Evolutionary conservation across 2,113 vertebrate genomes (phyloP), one percentile per base, ranked within the genome.

Genomic region (Aythya baeri): DNA sequence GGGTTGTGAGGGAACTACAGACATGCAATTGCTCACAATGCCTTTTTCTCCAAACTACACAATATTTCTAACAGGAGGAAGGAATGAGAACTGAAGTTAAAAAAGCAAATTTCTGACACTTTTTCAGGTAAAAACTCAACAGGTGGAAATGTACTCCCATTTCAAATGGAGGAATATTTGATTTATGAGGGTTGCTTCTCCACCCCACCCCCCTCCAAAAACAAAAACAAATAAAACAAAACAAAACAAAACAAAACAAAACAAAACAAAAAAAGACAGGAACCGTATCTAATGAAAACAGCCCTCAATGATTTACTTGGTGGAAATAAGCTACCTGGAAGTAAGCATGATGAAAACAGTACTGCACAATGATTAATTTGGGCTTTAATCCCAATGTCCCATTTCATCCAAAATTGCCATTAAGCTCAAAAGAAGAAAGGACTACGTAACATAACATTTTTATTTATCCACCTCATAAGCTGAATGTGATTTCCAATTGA

Each of bases 401-500:
- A 70, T 92, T 96, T 93, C 89, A 93, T 87, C 90, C 17, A 1
- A 83, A 94, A 83, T 75, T 94, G 91, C 81, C 89, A 92, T 96
- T 95, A 96, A 93, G 58, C 77, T 81, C 92, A 80, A 76, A 95
- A 91, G 88, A 38, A 83, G 58, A 91, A 92, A 95, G 74, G 38
- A 86, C 82, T 58, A 94, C 72, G 54, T 83, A 96, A 86, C 86
- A 93, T 62, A 93, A 92, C 52, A 0, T 86, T 93, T 93, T 93
- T 94, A 96, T 94, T 97, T 96, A 93, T 96, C 91, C 44, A 87
- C 81, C 84, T 89, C 92, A 94, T 92, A 97, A 94, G 87, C 88
- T 95, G 94, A 90, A 94, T 94, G 75, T 57, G 95, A 92, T 94
- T 97, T 96, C 80, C 94, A 96, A 96, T 94, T 95, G 96, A 96